A percentile compares a stretch with the other conserved stretches of the same genome.
These are phyloP conservation scores for Acromyrmex heyeri DNA, from an alignment of 1,140 invertebrate species.

Conservation along the genomic window DNA sequence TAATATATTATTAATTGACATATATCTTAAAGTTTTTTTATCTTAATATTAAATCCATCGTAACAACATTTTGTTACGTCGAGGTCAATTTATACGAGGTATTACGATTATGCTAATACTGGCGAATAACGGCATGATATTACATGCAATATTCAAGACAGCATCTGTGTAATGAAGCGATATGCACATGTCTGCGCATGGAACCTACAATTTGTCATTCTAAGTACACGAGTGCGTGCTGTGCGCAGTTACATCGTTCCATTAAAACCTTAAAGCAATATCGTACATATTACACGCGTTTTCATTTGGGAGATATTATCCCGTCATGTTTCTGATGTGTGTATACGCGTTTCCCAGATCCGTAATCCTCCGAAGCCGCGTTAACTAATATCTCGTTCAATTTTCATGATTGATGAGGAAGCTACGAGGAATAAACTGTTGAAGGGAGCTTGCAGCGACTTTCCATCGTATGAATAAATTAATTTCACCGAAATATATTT, in stretches of 20 bases:
- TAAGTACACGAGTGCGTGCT: not conserved
- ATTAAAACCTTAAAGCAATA: not conserved
- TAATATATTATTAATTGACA: not conserved
- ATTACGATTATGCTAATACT: slow-evolving; percentile 38
- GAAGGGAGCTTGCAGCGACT: not conserved
- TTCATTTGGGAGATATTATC: slow-evolving; percentile 12
- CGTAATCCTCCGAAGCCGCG: slow-evolving; percentile 10
- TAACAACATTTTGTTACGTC: not conserved
- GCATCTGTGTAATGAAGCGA: slow-evolving; percentile 16
- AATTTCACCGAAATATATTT: slow-evolving; percentile 13
- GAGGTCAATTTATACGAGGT: not conserved
- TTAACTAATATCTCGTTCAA: slow-evolving; percentile 34
- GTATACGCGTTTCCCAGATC: not conserved
- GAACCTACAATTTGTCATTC: slow-evolving; percentile 39
- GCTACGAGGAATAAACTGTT: slow-evolving; percentile 8
- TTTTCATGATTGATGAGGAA: slow-evolving; percentile 50
- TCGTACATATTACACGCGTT: not conserved
- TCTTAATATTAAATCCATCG: not conserved
- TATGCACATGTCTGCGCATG: not conserved
- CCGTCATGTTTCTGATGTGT: not conserved
- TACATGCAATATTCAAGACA: slow-evolving; percentile 52
- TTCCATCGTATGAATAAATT: slow-evolving; percentile 28
- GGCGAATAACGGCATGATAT: slow-evolving; percentile 24
- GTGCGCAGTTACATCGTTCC: not conserved
- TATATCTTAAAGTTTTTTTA: not conserved